These are phyloP conservation scores for Nanorana parkeri DNA, from an alignment of 2,113 vertebrate genomes.

Conservation along the genomic window DNA sequence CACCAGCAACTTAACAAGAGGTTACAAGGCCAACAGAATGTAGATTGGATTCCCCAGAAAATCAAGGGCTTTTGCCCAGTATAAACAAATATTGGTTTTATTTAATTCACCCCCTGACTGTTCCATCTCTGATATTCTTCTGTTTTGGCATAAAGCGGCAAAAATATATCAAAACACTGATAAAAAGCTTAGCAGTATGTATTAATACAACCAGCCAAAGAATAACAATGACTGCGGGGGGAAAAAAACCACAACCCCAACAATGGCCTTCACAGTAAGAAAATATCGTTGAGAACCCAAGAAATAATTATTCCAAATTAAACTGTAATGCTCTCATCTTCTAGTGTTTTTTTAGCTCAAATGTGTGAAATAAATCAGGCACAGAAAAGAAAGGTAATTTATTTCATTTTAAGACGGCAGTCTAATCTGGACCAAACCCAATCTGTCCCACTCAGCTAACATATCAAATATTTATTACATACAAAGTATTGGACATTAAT, in stretches of 20 bases:
- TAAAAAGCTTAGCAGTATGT: neutral
- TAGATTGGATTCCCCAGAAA: neutral
- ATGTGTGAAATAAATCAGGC: constrained; percentile 2
- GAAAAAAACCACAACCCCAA: neutral
- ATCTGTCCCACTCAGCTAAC: neutral
- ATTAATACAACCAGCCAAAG: constrained; percentile 30
- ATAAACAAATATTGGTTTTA: constrained; percentile 13
- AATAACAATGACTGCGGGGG: constrained; percentile 27
- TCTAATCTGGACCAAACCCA: neutral
- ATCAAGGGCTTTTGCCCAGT: constrained; percentile 2
- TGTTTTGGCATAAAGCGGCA: neutral
- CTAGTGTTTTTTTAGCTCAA: neutral
- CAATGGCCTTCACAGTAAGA: neutral
- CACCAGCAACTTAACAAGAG: too few species aligned
- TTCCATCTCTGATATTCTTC: neutral
- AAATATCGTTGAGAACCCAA: neutral
- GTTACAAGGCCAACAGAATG: too few species aligned
- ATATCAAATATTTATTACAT: constrained; percentile 14
- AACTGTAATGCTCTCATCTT: constrained; percentile 7
- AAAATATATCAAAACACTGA: neutral
- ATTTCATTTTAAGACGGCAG: neutral
- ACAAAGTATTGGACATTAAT: neutral
- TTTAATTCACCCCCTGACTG: neutral
- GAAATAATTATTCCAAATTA: constrained; percentile 9
- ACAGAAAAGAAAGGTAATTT: neutral